phyloP scores from a whole-genome alignment of 2,888 invertebrate species.

The Rhamnusium bicolor region DNA sequence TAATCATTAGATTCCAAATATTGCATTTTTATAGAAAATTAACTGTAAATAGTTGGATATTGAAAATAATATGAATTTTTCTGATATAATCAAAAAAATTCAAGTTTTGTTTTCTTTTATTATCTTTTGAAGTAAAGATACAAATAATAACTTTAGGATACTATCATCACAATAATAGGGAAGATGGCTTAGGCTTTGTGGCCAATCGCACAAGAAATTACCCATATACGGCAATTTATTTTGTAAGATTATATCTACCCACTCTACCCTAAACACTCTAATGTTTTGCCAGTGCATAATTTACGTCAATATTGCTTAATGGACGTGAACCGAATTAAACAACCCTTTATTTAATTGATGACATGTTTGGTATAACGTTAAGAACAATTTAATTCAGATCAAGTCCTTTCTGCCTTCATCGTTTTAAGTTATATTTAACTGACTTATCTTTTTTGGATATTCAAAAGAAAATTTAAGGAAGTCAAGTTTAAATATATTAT shows the following conservation, averaged over 20 bases:
- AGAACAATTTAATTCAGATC: not conserved
- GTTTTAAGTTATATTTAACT: not conserved
- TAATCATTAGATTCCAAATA: too few species aligned
- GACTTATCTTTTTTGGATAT: not conserved
- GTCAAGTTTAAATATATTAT: conserved; percentile 12
- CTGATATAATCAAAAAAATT: too few species aligned
- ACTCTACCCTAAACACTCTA: not conserved
- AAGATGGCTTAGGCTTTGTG: too few species aligned
- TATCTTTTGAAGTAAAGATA: too few species aligned
- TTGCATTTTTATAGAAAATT: too few species aligned
- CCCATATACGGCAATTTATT: not conserved
- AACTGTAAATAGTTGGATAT: too few species aligned
- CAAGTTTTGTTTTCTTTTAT: too few species aligned
- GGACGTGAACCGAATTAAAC: not conserved
- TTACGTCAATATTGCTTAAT: not conserved
- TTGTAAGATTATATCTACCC: not conserved
- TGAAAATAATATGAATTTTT: too few species aligned
- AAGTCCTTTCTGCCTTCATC: not conserved
- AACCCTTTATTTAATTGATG: not conserved
- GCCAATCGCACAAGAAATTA: too few species aligned
- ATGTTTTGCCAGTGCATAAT: not conserved
- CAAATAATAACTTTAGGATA: too few species aligned
- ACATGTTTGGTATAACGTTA: too few species aligned
- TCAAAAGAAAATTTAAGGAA: not conserved
- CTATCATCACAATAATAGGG: too few species aligned